Conservation (phyloP, 2,888 invertebrate species). For the Drosophila melanosoma region DNA sequence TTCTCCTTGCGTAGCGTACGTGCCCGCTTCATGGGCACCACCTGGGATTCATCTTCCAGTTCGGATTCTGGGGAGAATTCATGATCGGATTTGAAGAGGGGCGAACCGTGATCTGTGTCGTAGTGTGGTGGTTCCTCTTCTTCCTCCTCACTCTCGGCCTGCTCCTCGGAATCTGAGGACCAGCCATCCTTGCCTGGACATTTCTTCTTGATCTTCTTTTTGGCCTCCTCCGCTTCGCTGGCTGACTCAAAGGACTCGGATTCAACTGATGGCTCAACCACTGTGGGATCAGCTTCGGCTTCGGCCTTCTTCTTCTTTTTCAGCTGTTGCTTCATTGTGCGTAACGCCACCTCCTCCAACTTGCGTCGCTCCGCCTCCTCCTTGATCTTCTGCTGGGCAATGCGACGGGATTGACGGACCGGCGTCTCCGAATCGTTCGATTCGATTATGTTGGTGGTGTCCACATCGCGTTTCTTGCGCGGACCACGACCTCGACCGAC, state of each 20-base stretch:
- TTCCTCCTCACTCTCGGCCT: constrained; percentile 85
- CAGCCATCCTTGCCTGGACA: constrained; percentile 83
- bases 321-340: constrained; percentile 88
- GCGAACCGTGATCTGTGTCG: constrained; percentile 86
- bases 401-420: constrained; percentile 92
- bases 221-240: constrained; percentile 80
- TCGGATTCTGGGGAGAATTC: constrained; percentile 97
- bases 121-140: constrained; percentile 85
- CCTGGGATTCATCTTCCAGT: constrained; percentile 88
- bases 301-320: constrained; percentile 86
- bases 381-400: constrained; percentile 94
- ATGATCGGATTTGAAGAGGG: constrained; percentile 92
- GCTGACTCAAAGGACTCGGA: constrained; percentile 74
- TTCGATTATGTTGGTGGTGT: constrained; percentile 83
- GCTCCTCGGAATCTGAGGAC: constrained; percentile 85
- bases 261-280: constrained; percentile 77
- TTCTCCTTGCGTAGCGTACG: constrained; percentile 92
- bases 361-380: constrained; percentile 93
- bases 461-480: constrained; percentile 82
- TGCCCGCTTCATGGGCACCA: constrained; percentile 91
- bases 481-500: constrained; percentile 69
- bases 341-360: constrained; percentile 90
- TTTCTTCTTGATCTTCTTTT: constrained; percentile 84
- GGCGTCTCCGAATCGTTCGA: constrained; percentile 81
- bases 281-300: constrained; percentile 82